A percentile compares a stretch with the other conserved stretches of the same genome.
Conservation (phyloP, 2,888 invertebrate genomes). For the Noctuana brunneofusca region DNA sequence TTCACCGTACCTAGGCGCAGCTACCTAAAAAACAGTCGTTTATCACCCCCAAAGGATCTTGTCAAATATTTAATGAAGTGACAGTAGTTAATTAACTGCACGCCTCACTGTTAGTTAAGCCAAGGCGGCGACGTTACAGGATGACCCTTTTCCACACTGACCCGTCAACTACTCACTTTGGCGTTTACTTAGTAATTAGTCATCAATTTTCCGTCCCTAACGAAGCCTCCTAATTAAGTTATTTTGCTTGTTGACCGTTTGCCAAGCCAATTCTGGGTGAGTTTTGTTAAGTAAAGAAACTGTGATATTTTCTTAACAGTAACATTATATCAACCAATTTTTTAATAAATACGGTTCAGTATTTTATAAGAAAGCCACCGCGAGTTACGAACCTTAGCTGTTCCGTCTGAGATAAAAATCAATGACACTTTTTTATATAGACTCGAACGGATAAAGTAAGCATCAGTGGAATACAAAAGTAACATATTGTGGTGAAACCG, state of each 20-base stretch:
- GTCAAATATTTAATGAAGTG: conserved; percentile 20
- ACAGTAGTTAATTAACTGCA: conserved; percentile 21
- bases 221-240: conserved; percentile 1
- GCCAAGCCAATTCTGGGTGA: background rate
- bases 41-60: conserved; percentile 3
- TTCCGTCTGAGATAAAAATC: background rate
- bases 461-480: background rate
- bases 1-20: background rate
- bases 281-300: background rate
- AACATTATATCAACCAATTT: too few species aligned
- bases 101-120: conserved; percentile 7
- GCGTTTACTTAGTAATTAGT: conserved; percentile 15
- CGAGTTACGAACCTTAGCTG: too few species aligned
- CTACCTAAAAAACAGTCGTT: background rate
- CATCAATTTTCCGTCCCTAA: conserved; percentile 13
- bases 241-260: conserved; percentile 3
- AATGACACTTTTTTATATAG: background rate
- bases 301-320: too few species aligned
- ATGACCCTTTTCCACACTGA: conserved; percentile 17
- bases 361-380: too few species aligned
- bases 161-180: conserved; percentile 15
- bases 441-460: background rate
- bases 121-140: conserved; percentile 1
- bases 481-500: background rate
- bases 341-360: too few species aligned